These are phyloP conservation scores for Echinarachnius parma DNA, from an alignment of 53 echinoderm and acorn worm species.

Conservation along the genomic window DNA sequence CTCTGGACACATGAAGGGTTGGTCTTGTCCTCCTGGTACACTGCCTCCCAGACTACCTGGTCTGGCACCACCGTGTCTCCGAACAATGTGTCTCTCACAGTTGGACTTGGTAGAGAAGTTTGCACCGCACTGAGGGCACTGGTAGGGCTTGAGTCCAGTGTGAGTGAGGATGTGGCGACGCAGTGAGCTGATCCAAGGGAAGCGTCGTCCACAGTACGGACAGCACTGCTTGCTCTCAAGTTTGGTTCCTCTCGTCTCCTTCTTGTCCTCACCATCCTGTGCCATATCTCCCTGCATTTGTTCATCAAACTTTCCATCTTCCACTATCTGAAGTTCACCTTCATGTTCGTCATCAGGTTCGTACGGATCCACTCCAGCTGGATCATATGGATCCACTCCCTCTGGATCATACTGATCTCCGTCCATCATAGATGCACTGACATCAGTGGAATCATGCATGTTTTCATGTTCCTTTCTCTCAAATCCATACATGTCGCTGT, in stretches of 20 bases:
- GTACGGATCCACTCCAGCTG: background rate
- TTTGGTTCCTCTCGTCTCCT: constrained; percentile 42
- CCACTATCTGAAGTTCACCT: constrained; percentile 47
- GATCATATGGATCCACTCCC: no score
- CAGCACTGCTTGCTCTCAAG: constrained; percentile 78
- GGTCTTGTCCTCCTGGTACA: constrained; percentile 46
- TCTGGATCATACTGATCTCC: no score
- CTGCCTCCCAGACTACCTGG: constrained; percentile 47
- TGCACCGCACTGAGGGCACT: constrained; percentile 91
- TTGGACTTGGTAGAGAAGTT: constrained; percentile 99
- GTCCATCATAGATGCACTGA: constrained; percentile 13
- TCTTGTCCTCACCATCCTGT: constrained; percentile 41
- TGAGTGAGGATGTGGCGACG: constrained; percentile 93
- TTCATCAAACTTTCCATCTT: constrained; percentile 29
- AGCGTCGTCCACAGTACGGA: constrained; percentile 90
- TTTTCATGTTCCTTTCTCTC: constrained; percentile 24
- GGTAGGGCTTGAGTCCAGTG: constrained; percentile 93
- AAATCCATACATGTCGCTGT: background rate
- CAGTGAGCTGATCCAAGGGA: constrained; percentile 98
- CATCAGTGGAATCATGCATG: constrained; percentile 18
- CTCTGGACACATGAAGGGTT: constrained; percentile 79
- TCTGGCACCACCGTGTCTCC: constrained; percentile 75
- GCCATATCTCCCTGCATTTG: background rate
- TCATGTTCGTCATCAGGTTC: constrained; percentile 18
- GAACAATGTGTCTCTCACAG: constrained; percentile 94